Conservation (phyloP, 1,140 invertebrate species). For the Rhynchophorus ferrugineus region DNA sequence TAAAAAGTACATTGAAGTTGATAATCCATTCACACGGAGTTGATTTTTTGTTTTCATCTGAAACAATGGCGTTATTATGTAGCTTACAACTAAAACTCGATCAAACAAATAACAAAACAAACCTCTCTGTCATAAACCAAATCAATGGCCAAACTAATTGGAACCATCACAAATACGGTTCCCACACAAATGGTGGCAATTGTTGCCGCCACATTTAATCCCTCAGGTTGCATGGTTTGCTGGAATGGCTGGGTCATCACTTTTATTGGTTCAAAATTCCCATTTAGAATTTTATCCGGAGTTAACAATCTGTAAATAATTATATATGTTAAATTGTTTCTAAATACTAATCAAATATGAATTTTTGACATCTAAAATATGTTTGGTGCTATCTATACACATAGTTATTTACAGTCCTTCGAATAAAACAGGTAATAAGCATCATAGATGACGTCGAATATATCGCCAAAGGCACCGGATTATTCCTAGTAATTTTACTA, state of each 20-base stretch:
- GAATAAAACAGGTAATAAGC: no score
- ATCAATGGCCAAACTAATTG: constrained; percentile 69
- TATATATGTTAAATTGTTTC: constrained; percentile 2
- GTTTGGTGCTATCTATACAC: no score
- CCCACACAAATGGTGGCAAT: constrained; percentile 67
- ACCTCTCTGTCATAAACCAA: constrained; percentile 81
- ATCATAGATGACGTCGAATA: no score
- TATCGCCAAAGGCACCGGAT: no score
- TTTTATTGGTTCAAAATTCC: constrained; percentile 43
- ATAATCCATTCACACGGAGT: constrained; percentile 71
- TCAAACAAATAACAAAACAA: no score
- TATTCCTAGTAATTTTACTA: no score
- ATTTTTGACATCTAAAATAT: no score
- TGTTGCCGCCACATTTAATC: constrained; percentile 63
- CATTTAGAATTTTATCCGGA: constrained; percentile 25
- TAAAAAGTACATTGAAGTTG: constrained; percentile 68
- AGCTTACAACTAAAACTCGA: no score
- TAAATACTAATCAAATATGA: no score
- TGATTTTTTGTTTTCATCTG: constrained; percentile 79
- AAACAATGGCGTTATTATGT: constrained; percentile 23
- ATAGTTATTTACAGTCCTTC: no score
- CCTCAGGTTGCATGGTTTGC: constrained; percentile 56
- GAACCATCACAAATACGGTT: constrained; percentile 68
- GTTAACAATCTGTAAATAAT: constrained; percentile 33
- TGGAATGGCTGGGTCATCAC: constrained; percentile 59